phyloP scores from a whole-genome alignment of 2,888 invertebrate species.

The Strigamia maritima region DNA sequence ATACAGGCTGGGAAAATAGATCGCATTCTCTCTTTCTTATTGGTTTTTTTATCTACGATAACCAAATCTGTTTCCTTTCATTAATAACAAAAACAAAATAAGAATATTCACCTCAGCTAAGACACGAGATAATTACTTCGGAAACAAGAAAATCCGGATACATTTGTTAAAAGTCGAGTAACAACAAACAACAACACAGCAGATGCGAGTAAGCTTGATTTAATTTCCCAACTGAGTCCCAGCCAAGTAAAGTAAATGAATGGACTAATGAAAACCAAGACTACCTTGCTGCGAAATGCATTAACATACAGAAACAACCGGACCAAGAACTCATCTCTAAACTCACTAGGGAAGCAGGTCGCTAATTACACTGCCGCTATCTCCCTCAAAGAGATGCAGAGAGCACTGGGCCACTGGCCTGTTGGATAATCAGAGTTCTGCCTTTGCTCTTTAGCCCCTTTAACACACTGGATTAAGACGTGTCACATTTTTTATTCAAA shows the following conservation, averaged over 20 bases:
- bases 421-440: conserved; percentile 6
- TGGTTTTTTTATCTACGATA: too few relatives aligned
- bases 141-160: background rate
- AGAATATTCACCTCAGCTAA: background rate
- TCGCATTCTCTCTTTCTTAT: background rate
- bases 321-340: conserved; percentile 32
- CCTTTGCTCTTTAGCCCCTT: background rate
- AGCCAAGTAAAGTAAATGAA: background rate
- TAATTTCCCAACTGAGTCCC: conserved; percentile 18
- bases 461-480: conserved; percentile 7
- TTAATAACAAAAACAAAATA: background rate
- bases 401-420: conserved; percentile 32
- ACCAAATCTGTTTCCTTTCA: background rate
- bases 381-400: conserved; percentile 20
- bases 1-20: background rate
- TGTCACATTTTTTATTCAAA: conserved; percentile 9
- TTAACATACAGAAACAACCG: conserved; percentile 29
- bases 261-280: conserved; percentile 30
- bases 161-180: background rate
- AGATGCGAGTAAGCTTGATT: background rate
- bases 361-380: conserved; percentile 28
- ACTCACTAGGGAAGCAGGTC: conserved; percentile 17
- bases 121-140: background rate
- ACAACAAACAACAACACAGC: background rate
- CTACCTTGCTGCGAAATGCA: conserved; percentile 24